phyloP scores from a whole-genome alignment of 1,140 invertebrate species.

The Hermetia illucens region DNA sequence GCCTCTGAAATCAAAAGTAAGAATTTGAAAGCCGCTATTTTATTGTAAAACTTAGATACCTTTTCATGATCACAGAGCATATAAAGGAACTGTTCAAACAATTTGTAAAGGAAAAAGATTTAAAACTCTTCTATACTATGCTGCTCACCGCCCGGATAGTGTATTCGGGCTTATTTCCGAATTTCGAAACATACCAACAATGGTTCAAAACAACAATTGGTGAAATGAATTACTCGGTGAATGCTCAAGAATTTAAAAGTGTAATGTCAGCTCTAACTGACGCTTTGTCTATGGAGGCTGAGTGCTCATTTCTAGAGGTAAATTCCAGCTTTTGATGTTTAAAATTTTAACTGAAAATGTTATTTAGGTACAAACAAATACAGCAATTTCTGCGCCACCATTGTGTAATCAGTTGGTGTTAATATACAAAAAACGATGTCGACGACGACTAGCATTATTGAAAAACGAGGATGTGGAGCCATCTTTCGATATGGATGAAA shows the following conservation, averaged over 20 bases:
- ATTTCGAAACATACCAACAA: conserved; percentile 22
- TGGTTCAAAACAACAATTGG: conserved; percentile 27
- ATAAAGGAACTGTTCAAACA: neutral
- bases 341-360: too few species aligned
- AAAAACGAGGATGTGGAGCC: too few species aligned
- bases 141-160: conserved; percentile 17
- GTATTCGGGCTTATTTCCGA: conserved; percentile 10
- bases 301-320: neutral
- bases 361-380: neutral
- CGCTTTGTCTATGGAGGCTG: neutral
- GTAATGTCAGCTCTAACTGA: conserved; percentile 15
- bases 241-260: conserved; percentile 16
- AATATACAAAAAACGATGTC: neutral
- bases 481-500: neutral
- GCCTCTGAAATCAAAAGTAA: too few species aligned
- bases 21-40: too few species aligned
- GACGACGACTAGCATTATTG: neutral
- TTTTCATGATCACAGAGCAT: too few species aligned
- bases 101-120: neutral
- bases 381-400: neutral
- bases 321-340: too few species aligned
- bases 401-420: neutral
- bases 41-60: too few species aligned
- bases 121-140: conserved; percentile 1
- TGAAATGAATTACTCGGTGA: conserved; percentile 21